Evolutionary conservation across 2,888 invertebrate species (phyloP), one percentile per base, ranked within the genome.

Genomic region (Mythimna impura): DNA sequence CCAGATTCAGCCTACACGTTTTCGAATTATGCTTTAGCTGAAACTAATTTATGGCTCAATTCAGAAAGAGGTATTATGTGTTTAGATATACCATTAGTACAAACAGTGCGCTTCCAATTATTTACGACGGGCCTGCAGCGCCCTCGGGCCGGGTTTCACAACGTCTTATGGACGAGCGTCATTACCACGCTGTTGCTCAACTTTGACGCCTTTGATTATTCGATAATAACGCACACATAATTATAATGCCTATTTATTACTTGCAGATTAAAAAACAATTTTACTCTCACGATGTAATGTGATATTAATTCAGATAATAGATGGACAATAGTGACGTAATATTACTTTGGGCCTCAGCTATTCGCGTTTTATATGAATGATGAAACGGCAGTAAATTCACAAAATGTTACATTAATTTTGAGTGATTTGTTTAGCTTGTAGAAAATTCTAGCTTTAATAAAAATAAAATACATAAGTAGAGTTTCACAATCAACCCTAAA

Each of bases 81-180:
- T 90, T 91, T 89, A 89, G 91, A 92, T 93, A 89, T 87, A 79
- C 88, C 91, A 94, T 94, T 93, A 94, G 93, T 91, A 91, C 91
- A 91, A 93, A 93, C 91, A 93, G 91, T 91, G 88, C 90, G 89
- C 92, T 92, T 94, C 92, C 91, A 92, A 94, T 94, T 94, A 94
- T 94, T 94, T 92, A 94, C 91, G 90, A 92, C 89, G 87, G 87
- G 87, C 82, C 71, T 82, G 87, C 84, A 82, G 87, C 86, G 91
- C 90, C 89, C 88, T 89, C 90, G 86, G 87, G 91, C 91, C 66
- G 81, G 68, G 88, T 93, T 93, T 89, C 92, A 87, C 91, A 92
- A 93, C 89, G 85, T 82, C 88, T 90, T 90, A 90, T 91, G 87
- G 88, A 89, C 88, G 87, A 86, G 84, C 89, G 81, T 89, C 89